A percentile compares a stretch with the other conserved stretches of the same genome.
phyloP scores from a whole-genome alignment of 2,888 invertebrate genomes.

The Nomada ferruginata region DNA sequence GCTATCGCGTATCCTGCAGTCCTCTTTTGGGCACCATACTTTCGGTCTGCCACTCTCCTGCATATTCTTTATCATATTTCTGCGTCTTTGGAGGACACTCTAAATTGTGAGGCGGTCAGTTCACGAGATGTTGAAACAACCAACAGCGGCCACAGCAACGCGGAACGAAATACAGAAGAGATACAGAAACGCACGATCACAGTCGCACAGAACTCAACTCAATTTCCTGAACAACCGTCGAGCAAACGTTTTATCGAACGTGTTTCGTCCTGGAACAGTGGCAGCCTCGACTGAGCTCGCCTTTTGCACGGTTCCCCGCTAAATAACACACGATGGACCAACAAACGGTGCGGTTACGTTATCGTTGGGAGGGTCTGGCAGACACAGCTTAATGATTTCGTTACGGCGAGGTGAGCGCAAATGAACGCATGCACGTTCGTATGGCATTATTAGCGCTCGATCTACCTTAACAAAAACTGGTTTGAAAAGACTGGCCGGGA shows the following conservation, averaged over 20 bases:
- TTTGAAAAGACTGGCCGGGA: slow-evolving; percentile 51
- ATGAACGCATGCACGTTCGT: slow-evolving; percentile 56
- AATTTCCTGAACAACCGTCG: slow-evolving; percentile 12
- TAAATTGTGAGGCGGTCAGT: not conserved
- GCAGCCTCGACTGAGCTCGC: slow-evolving; percentile 37
- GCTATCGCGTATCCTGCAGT: slow-evolving; percentile 50
- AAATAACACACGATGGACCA: slow-evolving; percentile 47
- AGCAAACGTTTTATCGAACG: slow-evolving; percentile 3
- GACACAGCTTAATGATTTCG: slow-evolving; percentile 70
- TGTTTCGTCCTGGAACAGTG: slow-evolving; percentile 20
- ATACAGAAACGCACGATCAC: slow-evolving; percentile 20
- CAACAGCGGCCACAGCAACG: not conserved
- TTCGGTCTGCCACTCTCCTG: slow-evolving; percentile 61
- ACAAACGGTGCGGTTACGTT: slow-evolving; percentile 61
- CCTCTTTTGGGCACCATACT: slow-evolving; percentile 67
- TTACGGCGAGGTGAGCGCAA: slow-evolving; percentile 73
- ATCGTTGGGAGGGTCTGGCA: slow-evolving; percentile 55
- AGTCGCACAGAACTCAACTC: not conserved
- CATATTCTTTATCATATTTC: slow-evolving; percentile 49
- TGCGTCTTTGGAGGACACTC: not conserved
- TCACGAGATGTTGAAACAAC: not conserved
- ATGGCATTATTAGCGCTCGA: slow-evolving; percentile 52
- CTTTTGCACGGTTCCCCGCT: slow-evolving; percentile 38
- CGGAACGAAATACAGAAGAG: not conserved
- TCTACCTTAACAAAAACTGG: slow-evolving; percentile 62